These are phyloP conservation scores for Tangara arthus DNA, from an alignment of 2,797 vertebrate species.

Conservation along the genomic window DNA sequence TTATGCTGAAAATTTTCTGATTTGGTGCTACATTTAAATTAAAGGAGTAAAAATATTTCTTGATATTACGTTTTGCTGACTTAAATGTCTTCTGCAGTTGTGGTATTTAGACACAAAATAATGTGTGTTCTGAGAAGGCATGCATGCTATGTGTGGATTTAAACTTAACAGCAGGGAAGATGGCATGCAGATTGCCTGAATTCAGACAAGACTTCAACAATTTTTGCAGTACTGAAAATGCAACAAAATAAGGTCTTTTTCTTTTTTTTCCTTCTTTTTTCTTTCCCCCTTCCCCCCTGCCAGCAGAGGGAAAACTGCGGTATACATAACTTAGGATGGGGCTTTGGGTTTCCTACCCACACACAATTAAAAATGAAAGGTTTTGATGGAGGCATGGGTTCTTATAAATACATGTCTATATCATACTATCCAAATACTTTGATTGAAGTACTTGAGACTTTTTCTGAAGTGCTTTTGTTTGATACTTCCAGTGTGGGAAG, in stretches of 20 bases:
- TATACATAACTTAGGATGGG: background rate
- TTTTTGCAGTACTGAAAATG: background rate
- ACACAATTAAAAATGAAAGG: background rate
- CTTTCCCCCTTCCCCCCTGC: rapidly evolving
- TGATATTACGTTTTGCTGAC: background rate
- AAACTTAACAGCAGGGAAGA: background rate
- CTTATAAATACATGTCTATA: background rate
- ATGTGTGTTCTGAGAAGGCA: background rate
- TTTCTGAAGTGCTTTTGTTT: background rate
- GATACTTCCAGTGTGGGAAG: constrained; percentile 90
- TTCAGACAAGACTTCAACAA: background rate
- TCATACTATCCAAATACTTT: background rate
- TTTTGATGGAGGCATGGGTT: background rate
- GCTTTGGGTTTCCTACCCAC: background rate
- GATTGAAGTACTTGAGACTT: background rate
- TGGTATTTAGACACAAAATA: background rate
- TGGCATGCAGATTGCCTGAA: background rate
- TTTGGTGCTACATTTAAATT: background rate
- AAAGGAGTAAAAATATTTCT: background rate
- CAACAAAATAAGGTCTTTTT: background rate
- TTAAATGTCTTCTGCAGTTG: background rate
- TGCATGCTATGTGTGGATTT: background rate
- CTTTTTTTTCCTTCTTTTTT: rapidly evolving
- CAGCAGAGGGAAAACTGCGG: background rate
- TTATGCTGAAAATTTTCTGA: background rate